Base-by-base conservation (phyloP, 2,797 vertebrate genomes). In the Anguilla pacifica region DNA sequence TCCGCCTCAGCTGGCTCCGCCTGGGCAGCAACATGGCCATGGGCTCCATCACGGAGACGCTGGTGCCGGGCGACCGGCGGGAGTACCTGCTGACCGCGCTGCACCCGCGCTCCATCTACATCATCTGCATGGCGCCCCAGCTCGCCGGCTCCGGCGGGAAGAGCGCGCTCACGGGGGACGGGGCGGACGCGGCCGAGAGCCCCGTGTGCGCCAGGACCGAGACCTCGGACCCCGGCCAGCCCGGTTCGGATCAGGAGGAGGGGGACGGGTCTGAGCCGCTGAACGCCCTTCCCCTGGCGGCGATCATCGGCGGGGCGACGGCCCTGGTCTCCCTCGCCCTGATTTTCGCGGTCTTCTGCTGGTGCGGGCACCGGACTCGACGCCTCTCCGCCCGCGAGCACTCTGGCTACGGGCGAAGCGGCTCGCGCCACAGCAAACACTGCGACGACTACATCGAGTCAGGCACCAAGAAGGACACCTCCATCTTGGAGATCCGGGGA, bases 391-490 rank as follows among this genome's bases (percentile, higher is more conserved):
- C 95, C 5, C 96, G 93, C 83, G 97, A 98, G 74, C 94, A 96
- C 93, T 98, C 97, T 85, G 96, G 93, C 85, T 98, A 97, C 84
- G 96, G 93, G 82, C 96, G 96, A 86, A 96, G 92, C 91, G 96
- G 95, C 90, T 96, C 97, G 0, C 96, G 97, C 86, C 98, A 98
- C 88, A 94, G 94, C 91, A 99, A 99, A 93, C 95, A 92, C 89
- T 97, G 97, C 86, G 97, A 98, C 0, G 97, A 98, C 92, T 99
- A 98, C 83, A 94, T 98, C 83, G 98, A 99, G 91, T 98, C 98
- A 0, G 98, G 98, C 90, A 99, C 98, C 89, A 99, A 99, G 94
- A 99, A 98, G 92, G 98, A 99, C 90, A 98, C 96, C 89, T 98
- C 97, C 84, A 98, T 99, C 88, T 94, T 99, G 90, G 98, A 99